Percentiles rank a stretch among this genome's conserved stretches.
phyloP scores from a whole-genome alignment of 2,888 invertebrate species.

The Tortrix viridana region DNA sequence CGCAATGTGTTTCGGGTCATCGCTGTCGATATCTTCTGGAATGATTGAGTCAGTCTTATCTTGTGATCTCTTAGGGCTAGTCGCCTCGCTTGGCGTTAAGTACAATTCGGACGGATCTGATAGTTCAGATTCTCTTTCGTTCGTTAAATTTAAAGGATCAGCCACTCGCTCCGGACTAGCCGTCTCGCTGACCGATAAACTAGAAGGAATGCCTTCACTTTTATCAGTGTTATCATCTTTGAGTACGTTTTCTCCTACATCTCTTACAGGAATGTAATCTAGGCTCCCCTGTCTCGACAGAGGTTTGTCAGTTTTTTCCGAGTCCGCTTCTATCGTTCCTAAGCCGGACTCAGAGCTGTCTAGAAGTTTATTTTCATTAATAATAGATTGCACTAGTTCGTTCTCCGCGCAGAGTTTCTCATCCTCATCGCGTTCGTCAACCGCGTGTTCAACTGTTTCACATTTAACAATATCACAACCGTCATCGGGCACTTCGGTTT shows the following conservation, averaged over 20 bases:
- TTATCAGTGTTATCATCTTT: constrained; percentile 78
- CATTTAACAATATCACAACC: constrained; percentile 71
- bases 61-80: constrained; percentile 75
- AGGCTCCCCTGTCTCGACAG: constrained; percentile 74
- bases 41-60: constrained; percentile 70
- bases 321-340: constrained; percentile 57
- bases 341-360: constrained; percentile 74
- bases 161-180: constrained; percentile 77
- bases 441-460: constrained; percentile 60
- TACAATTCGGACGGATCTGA: constrained; percentile 89
- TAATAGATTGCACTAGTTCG: constrained; percentile 64
- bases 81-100: constrained; percentile 87
- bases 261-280: constrained; percentile 80
- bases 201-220: constrained; percentile 79
- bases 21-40: constrained; percentile 58
- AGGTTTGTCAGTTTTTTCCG: constrained; percentile 67
- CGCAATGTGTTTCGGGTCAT: constrained; percentile 74
- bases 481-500: constrained; percentile 54
- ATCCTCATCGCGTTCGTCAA: constrained; percentile 58
- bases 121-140: constrained; percentile 85
- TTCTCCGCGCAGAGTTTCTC: constrained; percentile 51
- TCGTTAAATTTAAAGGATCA: constrained; percentile 61
- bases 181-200: constrained; percentile 77
- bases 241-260: constrained; percentile 69
- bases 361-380: constrained; percentile 64